These are phyloP conservation scores for Phortica okadai DNA, from an alignment of 2,888 invertebrate species.

Conservation along the genomic window DNA sequence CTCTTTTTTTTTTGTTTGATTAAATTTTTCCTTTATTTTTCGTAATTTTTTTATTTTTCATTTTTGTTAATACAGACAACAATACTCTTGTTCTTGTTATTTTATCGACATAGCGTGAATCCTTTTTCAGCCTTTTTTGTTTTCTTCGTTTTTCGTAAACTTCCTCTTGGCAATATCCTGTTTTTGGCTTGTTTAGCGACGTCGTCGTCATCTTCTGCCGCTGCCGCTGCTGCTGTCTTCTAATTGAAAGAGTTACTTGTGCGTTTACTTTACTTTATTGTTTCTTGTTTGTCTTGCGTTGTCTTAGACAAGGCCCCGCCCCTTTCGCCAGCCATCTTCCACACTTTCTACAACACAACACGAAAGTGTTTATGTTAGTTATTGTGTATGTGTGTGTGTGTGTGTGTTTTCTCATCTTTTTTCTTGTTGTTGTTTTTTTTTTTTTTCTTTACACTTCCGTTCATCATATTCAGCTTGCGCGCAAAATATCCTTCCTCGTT, in stretches of 20 bases:
- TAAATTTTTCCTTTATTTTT: background rate
- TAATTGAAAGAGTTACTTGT: constrained; percentile 22
- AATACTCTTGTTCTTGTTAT: background rate
- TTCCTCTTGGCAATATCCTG: constrained; percentile 4
- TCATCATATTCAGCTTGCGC: constrained; percentile 13
- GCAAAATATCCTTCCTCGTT: constrained; percentile 20
- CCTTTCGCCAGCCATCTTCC: background rate
- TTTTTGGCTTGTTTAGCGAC: background rate
- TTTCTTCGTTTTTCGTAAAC: background rate
- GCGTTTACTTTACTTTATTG: background rate
- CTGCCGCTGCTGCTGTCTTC: constrained; percentile 1
- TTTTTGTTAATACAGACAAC: background rate
- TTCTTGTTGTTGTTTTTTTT: background rate
- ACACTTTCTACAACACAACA: background rate
- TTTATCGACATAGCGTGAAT: background rate
- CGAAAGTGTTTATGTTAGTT: constrained; percentile 64
- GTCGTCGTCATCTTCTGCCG: background rate
- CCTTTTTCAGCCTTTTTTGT: background rate
- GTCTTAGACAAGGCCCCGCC: background rate
- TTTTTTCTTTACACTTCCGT: constrained; percentile 55
- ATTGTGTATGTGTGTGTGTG: constrained; percentile 51
- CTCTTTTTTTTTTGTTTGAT: background rate
- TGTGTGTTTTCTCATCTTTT: background rate
- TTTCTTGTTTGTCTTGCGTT: constrained; percentile 13
- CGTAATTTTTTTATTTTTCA: background rate